These are phyloP conservation scores for Enteromius paludinosus DNA, from an alignment of 2,797 vertebrate species.

Conservation along the genomic window DNA sequence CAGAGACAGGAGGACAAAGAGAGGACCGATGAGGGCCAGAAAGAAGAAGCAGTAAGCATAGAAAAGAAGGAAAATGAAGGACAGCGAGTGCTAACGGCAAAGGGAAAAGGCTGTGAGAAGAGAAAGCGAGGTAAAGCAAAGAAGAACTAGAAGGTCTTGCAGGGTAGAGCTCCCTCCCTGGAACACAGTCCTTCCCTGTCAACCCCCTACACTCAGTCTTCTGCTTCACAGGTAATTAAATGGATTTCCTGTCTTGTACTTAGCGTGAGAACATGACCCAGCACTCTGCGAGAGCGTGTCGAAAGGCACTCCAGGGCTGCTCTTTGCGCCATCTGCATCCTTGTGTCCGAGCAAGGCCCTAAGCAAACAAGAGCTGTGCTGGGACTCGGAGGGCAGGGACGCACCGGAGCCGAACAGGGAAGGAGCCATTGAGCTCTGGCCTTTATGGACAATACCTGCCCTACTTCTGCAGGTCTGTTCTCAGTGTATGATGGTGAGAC, in stretches of 20 bases:
- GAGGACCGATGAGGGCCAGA: slow-evolving; percentile 32
- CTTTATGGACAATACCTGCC: slow-evolving; percentile 3
- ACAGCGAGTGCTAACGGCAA: slow-evolving; percentile 36
- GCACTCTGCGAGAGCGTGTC: slow-evolving; percentile 87
- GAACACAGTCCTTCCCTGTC: slow-evolving; percentile 92
- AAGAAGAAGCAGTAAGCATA: slow-evolving; percentile 32
- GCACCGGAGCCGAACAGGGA: slow-evolving; percentile 65
- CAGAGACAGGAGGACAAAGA: slow-evolving; percentile 27
- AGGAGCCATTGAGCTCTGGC: slow-evolving; percentile 25
- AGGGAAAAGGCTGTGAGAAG: slow-evolving; percentile 40
- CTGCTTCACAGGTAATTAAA: slow-evolving; percentile 99
- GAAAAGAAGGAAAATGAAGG: slow-evolving; percentile 50
- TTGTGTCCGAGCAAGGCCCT: slow-evolving; percentile 77
- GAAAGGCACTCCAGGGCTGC: slow-evolving; percentile 87
- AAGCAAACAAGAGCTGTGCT: slow-evolving; percentile 77
- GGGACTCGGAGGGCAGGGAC: slow-evolving; percentile 70
- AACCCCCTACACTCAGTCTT: slow-evolving; percentile 89
- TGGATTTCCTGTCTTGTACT: slow-evolving; percentile 99
- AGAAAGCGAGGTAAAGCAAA: slow-evolving; percentile 8
- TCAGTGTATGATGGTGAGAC: not conserved
- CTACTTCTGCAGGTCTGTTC: not conserved
- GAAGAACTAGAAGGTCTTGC: slow-evolving; percentile 57
- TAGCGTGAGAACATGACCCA: slow-evolving; percentile 92
- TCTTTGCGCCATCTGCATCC: slow-evolving; percentile 82
- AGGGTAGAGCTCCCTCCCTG: slow-evolving; percentile 62